Conservation (phyloP, 2,113 vertebrate genomes). For the Irena cyanogastra region DNA sequence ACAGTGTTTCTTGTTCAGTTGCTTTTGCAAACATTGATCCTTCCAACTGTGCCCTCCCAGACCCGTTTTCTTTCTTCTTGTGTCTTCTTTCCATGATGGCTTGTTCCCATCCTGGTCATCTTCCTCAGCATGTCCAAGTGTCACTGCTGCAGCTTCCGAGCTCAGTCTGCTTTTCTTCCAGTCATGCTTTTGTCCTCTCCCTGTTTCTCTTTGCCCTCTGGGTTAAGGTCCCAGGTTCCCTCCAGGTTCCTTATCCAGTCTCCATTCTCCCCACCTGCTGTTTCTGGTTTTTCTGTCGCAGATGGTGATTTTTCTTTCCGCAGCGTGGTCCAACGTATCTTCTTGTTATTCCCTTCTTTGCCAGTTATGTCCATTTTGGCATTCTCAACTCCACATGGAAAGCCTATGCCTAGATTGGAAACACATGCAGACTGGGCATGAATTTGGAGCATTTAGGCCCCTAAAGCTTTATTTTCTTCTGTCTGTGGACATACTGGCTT, state of each 20-base stretch:
- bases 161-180: not conserved
- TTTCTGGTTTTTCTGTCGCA: not conserved
- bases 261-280: not conserved
- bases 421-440: not conserved
- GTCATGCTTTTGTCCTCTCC: not conserved
- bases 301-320: not conserved
- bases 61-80: not conserved
- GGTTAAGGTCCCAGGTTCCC: not conserved
- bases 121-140: not conserved
- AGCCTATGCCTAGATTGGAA: not conserved
- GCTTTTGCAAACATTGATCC: not conserved
- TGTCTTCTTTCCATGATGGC: not conserved
- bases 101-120: not conserved
- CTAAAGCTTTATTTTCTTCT: not conserved
- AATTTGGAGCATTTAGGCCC: not conserved
- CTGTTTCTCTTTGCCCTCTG: not conserved
- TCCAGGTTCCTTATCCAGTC: not conserved
- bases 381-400: not conserved
- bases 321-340: rapidly evolving
- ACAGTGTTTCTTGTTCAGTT: rapidly evolving
- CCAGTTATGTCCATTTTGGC: rapidly evolving
- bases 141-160: not conserved
- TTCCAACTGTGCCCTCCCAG: not conserved
- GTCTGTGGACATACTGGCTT: not conserved
- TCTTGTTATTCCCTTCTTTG: not conserved